These are phyloP conservation scores for Astatotilapia flaviijosephi DNA, from an alignment of 2,113 vertebrate genomes.

Conservation along the genomic window DNA sequence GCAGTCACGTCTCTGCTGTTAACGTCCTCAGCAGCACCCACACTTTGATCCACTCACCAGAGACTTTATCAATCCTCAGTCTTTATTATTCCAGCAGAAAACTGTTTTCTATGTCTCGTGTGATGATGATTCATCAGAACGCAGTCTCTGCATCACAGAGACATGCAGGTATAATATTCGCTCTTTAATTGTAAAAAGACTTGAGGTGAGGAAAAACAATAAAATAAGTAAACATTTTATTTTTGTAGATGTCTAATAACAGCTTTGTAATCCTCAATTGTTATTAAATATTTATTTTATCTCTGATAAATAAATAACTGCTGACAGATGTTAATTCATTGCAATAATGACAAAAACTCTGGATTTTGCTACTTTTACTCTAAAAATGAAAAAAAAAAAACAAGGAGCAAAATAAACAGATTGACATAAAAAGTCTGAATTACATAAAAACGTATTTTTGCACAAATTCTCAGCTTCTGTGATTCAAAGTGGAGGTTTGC, in stretches of 20 bases:
- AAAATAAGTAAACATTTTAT: background rate
- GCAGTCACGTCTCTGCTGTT: background rate
- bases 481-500: slow-evolving; percentile 19
- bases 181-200: background rate
- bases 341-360: rapidly evolving
- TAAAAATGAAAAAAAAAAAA: background rate
- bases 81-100: background rate
- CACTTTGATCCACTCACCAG: background rate
- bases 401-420: rapidly evolving
- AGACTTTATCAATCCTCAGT: background rate
- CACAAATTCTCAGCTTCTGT: background rate
- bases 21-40: background rate
- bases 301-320: background rate
- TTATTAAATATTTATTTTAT: background rate
- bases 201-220: rapidly evolving
- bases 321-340: background rate
- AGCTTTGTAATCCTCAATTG: background rate
- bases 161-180: rapidly evolving
- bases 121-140: background rate
- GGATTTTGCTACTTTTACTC: background rate
- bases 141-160: rapidly evolving
- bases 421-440: rapidly evolving
- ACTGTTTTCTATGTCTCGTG: background rate
- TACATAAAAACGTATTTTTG: background rate
- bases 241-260: background rate